Percentiles rank a stretch among this genome's conserved stretches.
Evolutionary conservation across 2,797 vertebrate genomes (phyloP).

Genomic region (Chelon auratus): DNA sequence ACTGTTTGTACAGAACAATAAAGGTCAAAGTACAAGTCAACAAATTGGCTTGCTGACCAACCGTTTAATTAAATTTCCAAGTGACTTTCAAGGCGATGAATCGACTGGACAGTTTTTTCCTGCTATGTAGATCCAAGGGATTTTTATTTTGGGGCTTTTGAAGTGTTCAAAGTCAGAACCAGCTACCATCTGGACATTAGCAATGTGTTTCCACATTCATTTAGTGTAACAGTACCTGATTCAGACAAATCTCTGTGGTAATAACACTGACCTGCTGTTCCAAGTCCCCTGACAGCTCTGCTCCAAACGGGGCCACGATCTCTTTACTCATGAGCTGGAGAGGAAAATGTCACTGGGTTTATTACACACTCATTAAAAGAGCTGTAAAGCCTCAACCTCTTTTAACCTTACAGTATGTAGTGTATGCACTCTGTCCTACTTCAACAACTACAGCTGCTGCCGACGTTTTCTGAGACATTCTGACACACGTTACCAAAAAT

Average conservation of each 20-base stretch:
- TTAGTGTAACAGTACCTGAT: neutral
- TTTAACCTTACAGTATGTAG: neutral
- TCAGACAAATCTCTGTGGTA: neutral
- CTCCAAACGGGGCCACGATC: constrained; percentile 75
- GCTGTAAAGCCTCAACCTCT: neutral
- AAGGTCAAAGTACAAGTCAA: no score
- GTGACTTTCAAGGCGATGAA: neutral
- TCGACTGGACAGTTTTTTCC: no score
- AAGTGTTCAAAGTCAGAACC: neutral
- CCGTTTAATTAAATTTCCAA: neutral
- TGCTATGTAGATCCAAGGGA: neutral
- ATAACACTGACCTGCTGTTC: constrained; percentile 89
- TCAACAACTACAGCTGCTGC: neutral
- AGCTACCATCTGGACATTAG: neutral
- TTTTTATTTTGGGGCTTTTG: neutral
- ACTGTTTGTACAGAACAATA: no score
- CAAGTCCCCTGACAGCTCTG: constrained; percentile 87
- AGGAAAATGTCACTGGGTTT: constrained; percentile 44
- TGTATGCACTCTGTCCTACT: neutral
- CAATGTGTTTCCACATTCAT: neutral
- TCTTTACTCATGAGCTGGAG: constrained; percentile 95
- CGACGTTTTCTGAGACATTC: neutral
- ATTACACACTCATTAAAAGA: constrained; percentile 23
- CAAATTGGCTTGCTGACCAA: no score
- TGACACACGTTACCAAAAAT: neutral